These are phyloP conservation scores for Apamea crenata DNA, from an alignment of 2,888 invertebrate species.

Conservation along the genomic window DNA sequence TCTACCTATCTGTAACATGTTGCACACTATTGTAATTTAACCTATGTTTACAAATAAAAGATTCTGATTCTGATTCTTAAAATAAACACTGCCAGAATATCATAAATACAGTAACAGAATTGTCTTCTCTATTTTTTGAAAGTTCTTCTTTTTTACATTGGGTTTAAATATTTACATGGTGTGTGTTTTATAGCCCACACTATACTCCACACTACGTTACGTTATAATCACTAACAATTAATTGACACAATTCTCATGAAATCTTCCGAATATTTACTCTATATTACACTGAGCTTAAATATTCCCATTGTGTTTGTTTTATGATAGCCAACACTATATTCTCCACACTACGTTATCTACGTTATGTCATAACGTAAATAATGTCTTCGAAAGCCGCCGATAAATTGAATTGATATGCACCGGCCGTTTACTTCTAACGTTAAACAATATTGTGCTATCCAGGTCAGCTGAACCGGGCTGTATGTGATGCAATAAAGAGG, in stretches of 20 bases:
- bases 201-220: not conserved
- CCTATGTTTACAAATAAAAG: too few relatives aligned
- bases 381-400: constrained; percentile 30
- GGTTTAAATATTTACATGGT: not conserved
- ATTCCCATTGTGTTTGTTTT: not conserved
- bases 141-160: not conserved
- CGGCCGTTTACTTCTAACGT: constrained; percentile 40
- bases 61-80: too few relatives aligned
- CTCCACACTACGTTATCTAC: not conserved
- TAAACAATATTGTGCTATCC: constrained; percentile 51
- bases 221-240: not conserved
- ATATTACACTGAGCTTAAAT: not conserved
- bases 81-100: not conserved
- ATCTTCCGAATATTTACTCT: not conserved
- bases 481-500: constrained; percentile 48
- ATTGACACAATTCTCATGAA: not conserved
- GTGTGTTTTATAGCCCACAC: not conserved
- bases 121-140: not conserved
- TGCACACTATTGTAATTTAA: too few relatives aligned
- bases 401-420: constrained; percentile 59
- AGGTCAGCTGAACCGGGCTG: constrained; percentile 30
- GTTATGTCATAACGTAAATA: constrained; percentile 11
- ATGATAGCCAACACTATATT: not conserved
- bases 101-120: not conserved
- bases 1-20: too few relatives aligned